Base-by-base conservation (phyloP, 2,888 invertebrate genomes). In the Aporophyla nigra region DNA sequence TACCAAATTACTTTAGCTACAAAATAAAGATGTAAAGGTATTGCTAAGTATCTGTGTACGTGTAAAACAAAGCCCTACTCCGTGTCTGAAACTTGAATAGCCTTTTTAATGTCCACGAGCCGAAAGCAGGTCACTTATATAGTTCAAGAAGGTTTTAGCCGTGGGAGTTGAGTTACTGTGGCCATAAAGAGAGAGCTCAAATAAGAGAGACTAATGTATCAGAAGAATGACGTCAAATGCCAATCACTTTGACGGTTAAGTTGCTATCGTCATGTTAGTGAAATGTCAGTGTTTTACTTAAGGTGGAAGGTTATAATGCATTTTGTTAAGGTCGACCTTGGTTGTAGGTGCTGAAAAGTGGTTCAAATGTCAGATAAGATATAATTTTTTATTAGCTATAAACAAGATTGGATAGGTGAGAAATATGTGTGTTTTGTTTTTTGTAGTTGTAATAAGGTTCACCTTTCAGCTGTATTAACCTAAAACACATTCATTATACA, bases 221-320 rank as follows among this genome's bases (percentile, higher is more conserved):
- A 54, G 49, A 49, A 33, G 62, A n/a, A 73, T 85, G 85, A 86
- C 85, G 85, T 86, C 86, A 85, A 59, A 77, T 27, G 56, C 68
- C 76, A 80, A 79, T 83, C 82, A 80, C 70, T 78, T 75, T 58
- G 54, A 51, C n/a, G 68, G 43, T 80, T 49, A 51, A 54, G 67
- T 27, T 71, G 69, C 51, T 61, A 68, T 59, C 16, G 67, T 54
- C n/a, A 27, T 43, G 46, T 58, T 77, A 74, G 54, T 27, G 49
- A 77, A 71, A 74, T 71, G 12, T 66, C 61, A 63, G 68, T 71
- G 58, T 12, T 62, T 67, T 40, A 59, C 56, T 66, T 58, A 40
- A 40, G 19, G 56, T 68, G 53, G 43, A 61, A 79, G 54, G 27
- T 43, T 61, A 6, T 40, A 16, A 53, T 63, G 40, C 40, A 27